Evolutionary conservation across 2,888 invertebrate species (phyloP).

Genomic region (Julus scanicus): DNA sequence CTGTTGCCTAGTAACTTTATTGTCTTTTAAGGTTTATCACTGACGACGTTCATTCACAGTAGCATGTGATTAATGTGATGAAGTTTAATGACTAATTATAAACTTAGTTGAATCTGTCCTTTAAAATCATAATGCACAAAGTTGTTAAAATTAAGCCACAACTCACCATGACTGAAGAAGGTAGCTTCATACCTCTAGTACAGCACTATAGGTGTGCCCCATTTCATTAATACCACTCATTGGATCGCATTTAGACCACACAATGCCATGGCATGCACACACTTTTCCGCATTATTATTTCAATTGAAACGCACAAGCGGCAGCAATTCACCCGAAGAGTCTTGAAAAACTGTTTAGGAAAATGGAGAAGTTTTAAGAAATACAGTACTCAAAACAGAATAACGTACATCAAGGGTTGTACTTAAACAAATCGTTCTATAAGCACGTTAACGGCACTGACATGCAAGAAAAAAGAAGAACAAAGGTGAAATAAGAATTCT

Average conservation of each 20-base stretch:
- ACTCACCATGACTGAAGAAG: not conserved
- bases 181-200: not conserved
- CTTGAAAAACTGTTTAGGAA: not conserved
- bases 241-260: constrained; percentile 12
- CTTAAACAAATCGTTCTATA: constrained; percentile 17
- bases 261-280: constrained; percentile 13
- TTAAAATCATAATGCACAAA: too few relatives aligned
- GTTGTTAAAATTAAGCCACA: not conserved
- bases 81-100: too few relatives aligned
- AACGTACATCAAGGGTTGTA: not conserved
- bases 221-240: not conserved
- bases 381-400: not conserved
- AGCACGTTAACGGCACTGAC: constrained; percentile 1
- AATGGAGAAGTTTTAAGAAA: not conserved
- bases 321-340: constrained; percentile 3
- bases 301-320: not conserved
- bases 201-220: not conserved
- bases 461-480: not conserved
- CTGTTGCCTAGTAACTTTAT: too few relatives aligned
- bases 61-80: too few relatives aligned
- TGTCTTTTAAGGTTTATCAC: too few relatives aligned
- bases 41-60: too few relatives aligned
- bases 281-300: constrained; percentile 21
- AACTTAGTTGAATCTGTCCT: too few relatives aligned
- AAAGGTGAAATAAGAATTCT: not conserved